Evolutionary conservation across 2,888 invertebrate species (phyloP).

Genomic region (Acleris cristana): DNA sequence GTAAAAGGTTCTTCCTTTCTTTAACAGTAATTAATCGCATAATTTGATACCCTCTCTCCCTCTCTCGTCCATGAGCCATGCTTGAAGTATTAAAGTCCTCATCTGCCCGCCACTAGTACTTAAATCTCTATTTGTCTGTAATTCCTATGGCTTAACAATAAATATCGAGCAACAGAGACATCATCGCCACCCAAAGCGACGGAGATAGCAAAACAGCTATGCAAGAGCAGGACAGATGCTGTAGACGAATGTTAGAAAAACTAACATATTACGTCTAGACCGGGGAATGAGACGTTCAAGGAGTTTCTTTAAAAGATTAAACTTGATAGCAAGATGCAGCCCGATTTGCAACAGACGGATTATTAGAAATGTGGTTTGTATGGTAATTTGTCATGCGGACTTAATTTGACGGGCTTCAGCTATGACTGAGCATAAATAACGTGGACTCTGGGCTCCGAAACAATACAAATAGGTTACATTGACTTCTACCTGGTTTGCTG

Average conservation of each 20-base stretch:
- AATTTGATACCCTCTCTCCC: no score
- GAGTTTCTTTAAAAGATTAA: slow-evolving; percentile 32
- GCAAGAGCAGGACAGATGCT: slow-evolving; percentile 16
- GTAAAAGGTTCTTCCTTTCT: no score
- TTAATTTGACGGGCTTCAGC: neutral
- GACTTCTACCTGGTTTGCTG: no score
- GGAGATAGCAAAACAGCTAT: slow-evolving; percentile 22
- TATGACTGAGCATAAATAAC: no score
- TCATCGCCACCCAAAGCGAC: slow-evolving; percentile 15
- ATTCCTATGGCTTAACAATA: slow-evolving; percentile 22
- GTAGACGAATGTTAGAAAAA: slow-evolving; percentile 27
- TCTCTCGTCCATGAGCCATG: no score
- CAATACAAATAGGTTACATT: no score
- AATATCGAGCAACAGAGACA: slow-evolving; percentile 15
- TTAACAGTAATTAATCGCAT: no score
- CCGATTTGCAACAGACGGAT: slow-evolving; percentile 8
- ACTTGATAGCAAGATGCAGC: slow-evolving; percentile 27
- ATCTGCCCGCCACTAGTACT: neutral
- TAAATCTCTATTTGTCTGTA: slow-evolving; percentile 12
- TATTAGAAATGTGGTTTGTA: slow-evolving; percentile 23
- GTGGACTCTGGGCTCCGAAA: no score
- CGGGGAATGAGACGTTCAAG: slow-evolving; percentile 28
- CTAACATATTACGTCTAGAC: slow-evolving; percentile 37
- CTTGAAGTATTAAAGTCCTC: no score
- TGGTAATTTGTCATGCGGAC: slow-evolving; percentile 19